Evolutionary conservation across 1,140 invertebrate species (phyloP).

Genomic region (Drosophila littoralis): DNA sequence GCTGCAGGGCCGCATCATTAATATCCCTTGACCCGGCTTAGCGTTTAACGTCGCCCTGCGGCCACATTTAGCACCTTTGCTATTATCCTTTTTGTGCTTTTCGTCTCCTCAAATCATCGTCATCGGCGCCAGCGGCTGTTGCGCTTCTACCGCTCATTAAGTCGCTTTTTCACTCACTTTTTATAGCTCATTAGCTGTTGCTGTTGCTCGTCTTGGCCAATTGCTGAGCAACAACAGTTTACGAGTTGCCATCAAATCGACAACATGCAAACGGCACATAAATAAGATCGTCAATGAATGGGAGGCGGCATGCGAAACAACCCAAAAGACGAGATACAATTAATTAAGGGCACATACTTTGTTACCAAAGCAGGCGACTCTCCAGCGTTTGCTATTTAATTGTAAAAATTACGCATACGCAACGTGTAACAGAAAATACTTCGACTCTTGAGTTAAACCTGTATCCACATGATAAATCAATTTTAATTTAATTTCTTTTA

Average conservation of each 20-base stretch:
- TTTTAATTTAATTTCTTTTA: no score
- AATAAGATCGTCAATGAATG: constrained; percentile 45
- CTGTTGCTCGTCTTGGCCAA: constrained; percentile 22
- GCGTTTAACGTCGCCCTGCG: constrained; percentile 22
- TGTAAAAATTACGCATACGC: constrained; percentile 25
- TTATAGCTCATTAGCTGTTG: constrained; percentile 68
- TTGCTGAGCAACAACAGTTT: constrained; percentile 37
- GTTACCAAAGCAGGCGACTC: not conserved
- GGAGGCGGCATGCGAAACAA: not conserved
- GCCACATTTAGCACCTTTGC: constrained; percentile 42
- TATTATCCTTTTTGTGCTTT: constrained; percentile 1
- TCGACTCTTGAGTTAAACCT: no score
- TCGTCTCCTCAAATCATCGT: constrained; percentile 33
- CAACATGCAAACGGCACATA: constrained; percentile 65
- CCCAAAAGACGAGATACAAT: not conserved
- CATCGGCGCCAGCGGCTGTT: constrained; percentile 37
- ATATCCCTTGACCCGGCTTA: constrained; percentile 55
- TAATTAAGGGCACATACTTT: constrained; percentile 24
- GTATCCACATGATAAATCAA: no score
- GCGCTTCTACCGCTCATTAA: constrained; percentile 54
- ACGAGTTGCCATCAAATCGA: constrained; percentile 67
- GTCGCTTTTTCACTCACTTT: constrained; percentile 40
- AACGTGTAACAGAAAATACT: not conserved
- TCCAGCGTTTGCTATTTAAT: not conserved
- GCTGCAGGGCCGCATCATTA: constrained; percentile 49